Conservation (phyloP, 1,140 invertebrate genomes). For the Amyelois transitella region DNA sequence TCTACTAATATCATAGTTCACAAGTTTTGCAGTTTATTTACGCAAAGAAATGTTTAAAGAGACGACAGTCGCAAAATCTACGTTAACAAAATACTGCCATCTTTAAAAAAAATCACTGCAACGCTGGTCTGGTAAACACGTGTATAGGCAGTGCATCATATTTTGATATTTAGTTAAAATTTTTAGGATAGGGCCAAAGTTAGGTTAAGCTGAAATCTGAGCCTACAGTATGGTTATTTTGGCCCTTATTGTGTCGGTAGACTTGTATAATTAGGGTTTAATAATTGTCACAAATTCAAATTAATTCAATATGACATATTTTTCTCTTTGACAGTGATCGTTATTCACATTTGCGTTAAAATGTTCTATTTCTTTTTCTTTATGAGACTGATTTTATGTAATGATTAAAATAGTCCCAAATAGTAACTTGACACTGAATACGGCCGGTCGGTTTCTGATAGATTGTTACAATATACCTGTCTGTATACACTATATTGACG, state of each 20-base stretch:
- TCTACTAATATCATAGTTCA: not conserved
- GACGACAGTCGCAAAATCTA: not conserved
- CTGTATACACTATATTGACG: not conserved
- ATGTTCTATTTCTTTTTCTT: constrained; percentile 34
- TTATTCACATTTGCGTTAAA: not conserved
- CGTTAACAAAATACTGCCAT: not conserved
- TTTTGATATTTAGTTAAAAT: constrained; percentile 53
- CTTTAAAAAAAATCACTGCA: not conserved
- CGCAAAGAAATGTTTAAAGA: not conserved
- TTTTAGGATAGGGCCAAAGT: constrained; percentile 38
- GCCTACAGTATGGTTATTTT: constrained; percentile 21
- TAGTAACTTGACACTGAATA: constrained; percentile 19
- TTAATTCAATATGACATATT: not conserved
- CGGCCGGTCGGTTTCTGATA: constrained; percentile 2
- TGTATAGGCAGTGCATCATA: not conserved
- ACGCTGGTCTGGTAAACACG: not conserved
- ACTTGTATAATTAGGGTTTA: constrained; percentile 18
- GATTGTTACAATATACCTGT: not conserved
- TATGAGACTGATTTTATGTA: constrained; percentile 72
- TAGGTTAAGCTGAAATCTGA: constrained; percentile 28
- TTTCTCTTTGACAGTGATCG: constrained; percentile 6
- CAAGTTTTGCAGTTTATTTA: not conserved
- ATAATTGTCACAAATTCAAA: constrained; percentile 4
- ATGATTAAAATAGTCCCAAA: constrained; percentile 42
- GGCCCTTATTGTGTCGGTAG: constrained; percentile 23